Percentiles rank a stretch among this genome's conserved stretches.
Conservation (phyloP, 2,797 vertebrate genomes). For the Neoniphon sammara region DNA sequence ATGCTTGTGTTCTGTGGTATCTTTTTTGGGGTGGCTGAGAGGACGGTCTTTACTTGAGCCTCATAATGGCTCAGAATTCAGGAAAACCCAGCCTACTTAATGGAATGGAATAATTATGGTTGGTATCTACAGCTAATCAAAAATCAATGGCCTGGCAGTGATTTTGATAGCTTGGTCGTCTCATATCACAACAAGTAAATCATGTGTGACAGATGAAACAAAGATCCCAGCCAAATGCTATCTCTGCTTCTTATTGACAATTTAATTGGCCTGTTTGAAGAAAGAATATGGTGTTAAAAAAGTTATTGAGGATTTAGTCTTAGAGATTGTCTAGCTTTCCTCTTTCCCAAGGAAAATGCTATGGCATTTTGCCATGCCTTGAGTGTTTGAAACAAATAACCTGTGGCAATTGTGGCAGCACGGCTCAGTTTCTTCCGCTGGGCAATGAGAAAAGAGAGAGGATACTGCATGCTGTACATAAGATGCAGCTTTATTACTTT, state of each 20-base stretch:
- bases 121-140: slow-evolving; percentile 32
- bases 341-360: not conserved
- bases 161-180: slow-evolving; percentile 31
- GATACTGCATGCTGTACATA: not conserved
- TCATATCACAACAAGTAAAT: slow-evolving; percentile 29
- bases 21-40: not conserved
- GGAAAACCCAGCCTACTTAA: not conserved
- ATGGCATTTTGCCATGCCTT: not conserved
- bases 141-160: slow-evolving; percentile 33
- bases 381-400: not conserved
- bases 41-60: not conserved
- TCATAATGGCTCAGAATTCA: not conserved
- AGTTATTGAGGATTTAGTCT: not conserved
- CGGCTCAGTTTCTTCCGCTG: not conserved
- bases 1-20: not conserved
- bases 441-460: not conserved
- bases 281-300: not conserved
- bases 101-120: slow-evolving; percentile 12
- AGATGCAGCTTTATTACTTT: no score
- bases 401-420: not conserved
- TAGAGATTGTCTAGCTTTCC: not conserved
- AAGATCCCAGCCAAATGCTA: slow-evolving; percentile 2
- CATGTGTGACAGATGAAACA: slow-evolving; percentile 8
- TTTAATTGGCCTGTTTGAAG: slow-evolving; percentile 20
- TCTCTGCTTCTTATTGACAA: slow-evolving; percentile 18